Evolutionary conservation across 2,888 invertebrate species (phyloP).

Genomic region (Carpatolechia fugitivella): DNA sequence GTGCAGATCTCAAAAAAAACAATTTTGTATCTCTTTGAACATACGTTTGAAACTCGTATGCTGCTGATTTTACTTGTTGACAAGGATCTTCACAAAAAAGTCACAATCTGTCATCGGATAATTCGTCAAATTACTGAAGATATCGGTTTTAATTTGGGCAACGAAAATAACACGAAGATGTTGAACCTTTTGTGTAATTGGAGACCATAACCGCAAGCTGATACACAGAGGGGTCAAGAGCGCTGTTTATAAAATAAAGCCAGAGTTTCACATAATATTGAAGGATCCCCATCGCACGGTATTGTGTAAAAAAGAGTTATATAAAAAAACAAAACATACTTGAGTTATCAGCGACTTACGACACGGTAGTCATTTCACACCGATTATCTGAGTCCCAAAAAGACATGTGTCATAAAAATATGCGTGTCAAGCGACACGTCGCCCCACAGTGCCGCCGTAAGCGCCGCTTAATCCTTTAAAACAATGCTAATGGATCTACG

Average conservation of each 20-base stretch:
- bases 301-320: conserved; percentile 13
- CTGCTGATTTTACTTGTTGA: conserved; percentile 3
- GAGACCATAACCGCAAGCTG: conserved; percentile 55
- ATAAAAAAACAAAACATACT: conserved; percentile 29
- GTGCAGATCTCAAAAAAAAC: conserved; percentile 2
- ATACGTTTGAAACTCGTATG: not conserved
- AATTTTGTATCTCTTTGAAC: not conserved
- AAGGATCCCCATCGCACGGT: not conserved
- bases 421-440: conserved; percentile 62
- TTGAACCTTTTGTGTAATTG: conserved; percentile 69
- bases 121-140: conserved; percentile 66
- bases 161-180: conserved; percentile 59
- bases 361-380: conserved; percentile 70
- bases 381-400: conserved; percentile 58
- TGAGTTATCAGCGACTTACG: conserved; percentile 51
- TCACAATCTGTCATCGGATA: conserved; percentile 53
- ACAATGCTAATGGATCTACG: conserved; percentile 78
- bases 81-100: conserved; percentile 30
- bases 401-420: conserved; percentile 74
- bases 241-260: conserved; percentile 32
- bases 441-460: conserved; percentile 50
- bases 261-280: conserved; percentile 10
- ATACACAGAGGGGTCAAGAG: conserved; percentile 43
- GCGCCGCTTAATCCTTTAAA: conserved; percentile 74
- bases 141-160: conserved; percentile 67